Evolutionary conservation across 2,113 vertebrate species (phyloP), one percentile per base, ranked within the genome.

Genomic region (Talpa occidentalis): DNA sequence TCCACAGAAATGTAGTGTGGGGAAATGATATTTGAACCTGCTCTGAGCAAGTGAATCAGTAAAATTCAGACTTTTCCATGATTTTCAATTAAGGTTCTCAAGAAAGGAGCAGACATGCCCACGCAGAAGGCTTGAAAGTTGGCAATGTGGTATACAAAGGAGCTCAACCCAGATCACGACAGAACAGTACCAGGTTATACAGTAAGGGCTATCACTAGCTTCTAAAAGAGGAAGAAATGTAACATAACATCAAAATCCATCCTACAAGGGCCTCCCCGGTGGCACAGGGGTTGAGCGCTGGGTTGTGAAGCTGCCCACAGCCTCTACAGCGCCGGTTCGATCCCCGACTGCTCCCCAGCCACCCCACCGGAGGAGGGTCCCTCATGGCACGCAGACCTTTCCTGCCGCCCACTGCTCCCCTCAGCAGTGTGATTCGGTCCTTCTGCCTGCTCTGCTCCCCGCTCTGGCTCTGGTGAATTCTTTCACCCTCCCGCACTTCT

Each of bases 161-260:
- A 26, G 32, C 16, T 81, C 60, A 92, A 24, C 30, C 30, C 30
- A 54, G 62, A 88, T 52, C 44, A 30, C 0, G 14, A 67, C 11
- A 73, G 52, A 54, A 88, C 42, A 60, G 24, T 87, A 14, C 17
- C 37, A 72, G 54, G 49, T 22, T 54, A 79, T 8, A 64, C 47
- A 14, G 30, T 32, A 40, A 69, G 40, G 26, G 26, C 56, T 59
- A 59, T 24, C 7, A 42, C 49, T 40, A 74, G 59, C 47, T 78
- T 69, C 66, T 88, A 24, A 69, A 59, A 67, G 69, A 93, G 15
- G 40, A 74, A 62, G 32, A 89, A 81, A 81, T 1, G 12, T 40
- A 69, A 93, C 92, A 81, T 42, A 84, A 66, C 64, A 90, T 83
- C 26, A 72, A 78, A 77, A 93, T 62, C 32, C 28, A 95, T 70